Evolutionary conservation across 2,888 invertebrate species (phyloP).

Genomic region (Urechis unicinctus): DNA sequence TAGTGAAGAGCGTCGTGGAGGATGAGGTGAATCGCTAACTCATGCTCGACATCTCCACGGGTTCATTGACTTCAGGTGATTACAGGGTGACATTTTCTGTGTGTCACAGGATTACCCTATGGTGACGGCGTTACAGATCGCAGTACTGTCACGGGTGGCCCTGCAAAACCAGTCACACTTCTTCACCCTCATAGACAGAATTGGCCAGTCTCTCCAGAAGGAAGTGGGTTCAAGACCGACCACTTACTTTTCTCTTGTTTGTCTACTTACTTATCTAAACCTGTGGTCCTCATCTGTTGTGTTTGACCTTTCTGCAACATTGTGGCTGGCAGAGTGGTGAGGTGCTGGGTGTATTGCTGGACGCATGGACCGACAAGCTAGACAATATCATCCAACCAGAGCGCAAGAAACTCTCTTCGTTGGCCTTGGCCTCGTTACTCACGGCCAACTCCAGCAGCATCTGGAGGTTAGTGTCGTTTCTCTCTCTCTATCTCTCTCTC

Average conservation of each 20-base stretch:
- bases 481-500: too few species aligned
- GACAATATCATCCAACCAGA: slow-evolving; percentile 71
- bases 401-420: slow-evolving; percentile 73
- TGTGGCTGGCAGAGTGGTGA: background rate
- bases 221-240: too few species aligned
- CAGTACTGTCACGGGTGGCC: slow-evolving; percentile 71
- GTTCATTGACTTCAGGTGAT: background rate
- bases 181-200: slow-evolving; percentile 36
- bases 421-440: slow-evolving; percentile 54
- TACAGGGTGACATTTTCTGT: background rate
- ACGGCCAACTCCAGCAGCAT: too few species aligned
- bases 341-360: slow-evolving; percentile 8
- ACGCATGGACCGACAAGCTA: slow-evolving; percentile 55
- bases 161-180: slow-evolving; percentile 45
- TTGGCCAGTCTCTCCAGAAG: slow-evolving; percentile 24
- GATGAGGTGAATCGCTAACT: slow-evolving; percentile 32
- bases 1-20: slow-evolving; percentile 35
- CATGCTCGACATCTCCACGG: background rate
- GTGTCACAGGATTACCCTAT: slow-evolving; percentile 61
- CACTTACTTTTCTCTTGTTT: too few species aligned
- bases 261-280: background rate
- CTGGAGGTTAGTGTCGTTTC: slow-evolving; percentile 15
- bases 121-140: slow-evolving; percentile 71
- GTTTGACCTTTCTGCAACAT: background rate
- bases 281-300: background rate